Conservation (phyloP, 2,113 vertebrate genomes). For the Galbula dea region DNA sequence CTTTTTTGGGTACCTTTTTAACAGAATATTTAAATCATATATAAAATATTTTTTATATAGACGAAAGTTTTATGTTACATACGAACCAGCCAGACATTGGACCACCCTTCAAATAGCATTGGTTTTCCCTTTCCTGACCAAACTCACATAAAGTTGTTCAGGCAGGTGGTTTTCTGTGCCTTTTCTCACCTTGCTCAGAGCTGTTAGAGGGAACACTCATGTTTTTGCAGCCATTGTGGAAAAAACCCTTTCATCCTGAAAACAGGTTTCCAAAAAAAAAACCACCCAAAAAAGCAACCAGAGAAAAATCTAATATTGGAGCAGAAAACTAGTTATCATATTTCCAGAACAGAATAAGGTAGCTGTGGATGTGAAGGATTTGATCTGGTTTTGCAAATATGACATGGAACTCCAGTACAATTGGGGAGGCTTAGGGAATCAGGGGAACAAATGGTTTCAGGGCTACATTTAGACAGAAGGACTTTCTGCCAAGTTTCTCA, state of each 20-base stretch:
- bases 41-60: slow-evolving; percentile 49
- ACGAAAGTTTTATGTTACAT: slow-evolving; percentile 30
- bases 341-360: not conserved
- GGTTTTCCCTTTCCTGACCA: slow-evolving; percentile 19
- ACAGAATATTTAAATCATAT: slow-evolving; percentile 56
- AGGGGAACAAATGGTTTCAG: not conserved
- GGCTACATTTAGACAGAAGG: not conserved
- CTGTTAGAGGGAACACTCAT: not conserved
- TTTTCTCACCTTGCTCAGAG: not conserved
- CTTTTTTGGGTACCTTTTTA: slow-evolving; percentile 43
- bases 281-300: not conserved
- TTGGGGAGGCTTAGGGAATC: not conserved
- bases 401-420: not conserved
- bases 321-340: not conserved
- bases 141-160: slow-evolving; percentile 12
- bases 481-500: not conserved
- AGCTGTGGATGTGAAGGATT: not conserved
- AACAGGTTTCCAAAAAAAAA: too few species aligned
- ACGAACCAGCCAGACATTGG: not conserved
- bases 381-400: slow-evolving; percentile 13
- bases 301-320: not conserved
- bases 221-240: slow-evolving; percentile 32
- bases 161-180: slow-evolving; percentile 29
- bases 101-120: slow-evolving; percentile 45
- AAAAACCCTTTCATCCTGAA: not conserved